These are phyloP conservation scores for Mactra quadrangularis DNA, from an alignment of 1,140 invertebrate genomes.

Conservation along the genomic window DNA sequence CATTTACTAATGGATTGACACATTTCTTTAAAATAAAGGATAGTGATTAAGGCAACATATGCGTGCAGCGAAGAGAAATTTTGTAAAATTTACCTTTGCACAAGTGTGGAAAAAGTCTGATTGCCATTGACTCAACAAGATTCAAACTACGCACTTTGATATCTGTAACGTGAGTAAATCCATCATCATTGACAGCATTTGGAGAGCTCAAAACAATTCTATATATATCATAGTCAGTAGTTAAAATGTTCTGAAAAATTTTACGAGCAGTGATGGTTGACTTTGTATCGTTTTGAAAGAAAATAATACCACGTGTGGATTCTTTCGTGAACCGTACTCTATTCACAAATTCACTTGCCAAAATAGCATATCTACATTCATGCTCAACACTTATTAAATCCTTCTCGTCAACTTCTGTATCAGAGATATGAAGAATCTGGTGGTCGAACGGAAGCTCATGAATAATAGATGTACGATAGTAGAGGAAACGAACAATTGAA, in stretches of 20 bases:
- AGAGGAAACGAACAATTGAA: background rate
- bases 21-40: too few species aligned
- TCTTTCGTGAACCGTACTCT: background rate
- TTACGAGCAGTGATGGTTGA: background rate
- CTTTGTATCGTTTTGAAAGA: conserved; percentile 2
- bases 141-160: too few species aligned
- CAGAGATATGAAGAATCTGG: background rate
- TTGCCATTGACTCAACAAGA: too few species aligned
- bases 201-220: background rate
- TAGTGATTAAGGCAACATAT: too few species aligned
- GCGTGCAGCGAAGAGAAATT: too few species aligned
- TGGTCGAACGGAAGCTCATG: background rate
- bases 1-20: too few species aligned
- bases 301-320: background rate
- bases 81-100: too few species aligned
- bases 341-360: conserved; percentile 11
- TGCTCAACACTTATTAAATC: background rate
- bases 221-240: background rate
- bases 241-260: background rate
- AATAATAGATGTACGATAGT: background rate
- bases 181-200: too few species aligned
- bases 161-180: too few species aligned
- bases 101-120: too few species aligned
- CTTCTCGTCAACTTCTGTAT: background rate
- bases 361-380: conserved; percentile 8